Base-by-base conservation (phyloP, 2,113 vertebrate genomes). In the Anseranas semipalmata region DNA sequence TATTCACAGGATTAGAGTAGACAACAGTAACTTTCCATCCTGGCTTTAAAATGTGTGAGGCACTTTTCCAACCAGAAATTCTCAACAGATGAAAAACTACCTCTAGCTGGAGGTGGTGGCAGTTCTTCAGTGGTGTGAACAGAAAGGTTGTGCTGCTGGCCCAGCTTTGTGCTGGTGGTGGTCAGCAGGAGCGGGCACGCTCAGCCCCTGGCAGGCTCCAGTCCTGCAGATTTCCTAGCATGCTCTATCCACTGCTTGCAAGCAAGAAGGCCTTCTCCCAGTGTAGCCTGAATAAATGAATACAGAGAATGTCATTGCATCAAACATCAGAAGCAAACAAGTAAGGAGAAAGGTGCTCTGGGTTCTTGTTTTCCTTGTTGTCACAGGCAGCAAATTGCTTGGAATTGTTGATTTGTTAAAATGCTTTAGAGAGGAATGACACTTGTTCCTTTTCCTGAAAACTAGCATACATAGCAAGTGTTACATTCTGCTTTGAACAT, bases 131-230 rank as follows among this genome's bases (percentile, higher is more conserved):
- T 15, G 68, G 50, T 53, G 55, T n/a, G 24, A 78, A 30, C 10
- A 15, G 27, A 50, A 45, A 41, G 24, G 9, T 41, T 9, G 11
- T 14, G 22, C 16, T 18, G 17, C 59, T 52, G 30, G 30, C 16
- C 11, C 15, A 39, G 25, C 21, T 12, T 52, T 2, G 0, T 0
- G 1, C 48, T 18, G 28, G 20, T 13, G 39, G 60, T 37, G 37
- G 48, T 37, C 48, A 68, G 33, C 12, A 59, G 75, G 55, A 53
- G 8, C 2, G 2, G 22, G 16, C 46, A 32, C 3, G 1, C 58
- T 58, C 28, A 76, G 28, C 6, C 30, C 53, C 41, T 9, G 15
- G 27, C 28, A 55, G 50, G 55, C n/a, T 83, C 39, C 55, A 45
- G 56, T 39, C 28, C 43, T 27, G 18, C 39, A 43, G 22, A 0